Percentiles rank a stretch among this genome's conserved stretches.
phyloP scores from a whole-genome alignment of 2,113 vertebrate genomes.

The Lipotes vexillifer region DNA sequence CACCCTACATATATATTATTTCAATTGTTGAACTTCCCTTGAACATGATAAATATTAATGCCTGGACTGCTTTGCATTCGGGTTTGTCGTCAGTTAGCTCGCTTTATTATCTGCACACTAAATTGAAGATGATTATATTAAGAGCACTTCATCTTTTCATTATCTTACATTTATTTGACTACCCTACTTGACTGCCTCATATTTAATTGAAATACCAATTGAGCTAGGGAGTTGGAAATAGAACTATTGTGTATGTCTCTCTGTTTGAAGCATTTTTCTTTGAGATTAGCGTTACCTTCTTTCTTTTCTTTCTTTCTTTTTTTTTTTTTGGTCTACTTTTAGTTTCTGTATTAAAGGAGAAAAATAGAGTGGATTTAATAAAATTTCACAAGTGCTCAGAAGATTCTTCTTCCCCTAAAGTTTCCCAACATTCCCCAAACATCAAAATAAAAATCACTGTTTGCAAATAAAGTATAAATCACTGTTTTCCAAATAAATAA shows the following conservation, averaged over 20 bases:
- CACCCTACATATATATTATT: background rate
- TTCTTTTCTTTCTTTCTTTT: background rate
- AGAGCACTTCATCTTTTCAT: constrained; percentile 68
- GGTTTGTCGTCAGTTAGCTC: constrained; percentile 65
- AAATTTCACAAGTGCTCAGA: background rate
- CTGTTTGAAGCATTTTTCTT: background rate
- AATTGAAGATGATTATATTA: constrained; percentile 68
- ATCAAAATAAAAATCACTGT: background rate
- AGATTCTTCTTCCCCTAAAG: background rate
- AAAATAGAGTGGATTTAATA: background rate
- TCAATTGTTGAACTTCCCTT: constrained; percentile 7
- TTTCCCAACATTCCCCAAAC: background rate
- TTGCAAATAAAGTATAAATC: background rate
- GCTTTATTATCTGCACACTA: constrained; percentile 68
- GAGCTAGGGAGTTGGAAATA: background rate
- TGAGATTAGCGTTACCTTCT: background rate
- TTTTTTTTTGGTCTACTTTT: background rate
- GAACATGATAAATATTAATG: constrained; percentile 63
- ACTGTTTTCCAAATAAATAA: background rate
- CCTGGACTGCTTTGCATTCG: constrained; percentile 45
- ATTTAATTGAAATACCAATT: constrained; percentile 69
- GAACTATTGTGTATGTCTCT: background rate
- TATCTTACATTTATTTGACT: constrained; percentile 66
- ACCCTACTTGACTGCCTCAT: constrained; percentile 43
- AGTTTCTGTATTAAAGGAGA: background rate